Evolutionary conservation across 2,113 vertebrate species (phyloP), one percentile per base, ranked within the genome.

Genomic region (Microtus montanus): DNA sequence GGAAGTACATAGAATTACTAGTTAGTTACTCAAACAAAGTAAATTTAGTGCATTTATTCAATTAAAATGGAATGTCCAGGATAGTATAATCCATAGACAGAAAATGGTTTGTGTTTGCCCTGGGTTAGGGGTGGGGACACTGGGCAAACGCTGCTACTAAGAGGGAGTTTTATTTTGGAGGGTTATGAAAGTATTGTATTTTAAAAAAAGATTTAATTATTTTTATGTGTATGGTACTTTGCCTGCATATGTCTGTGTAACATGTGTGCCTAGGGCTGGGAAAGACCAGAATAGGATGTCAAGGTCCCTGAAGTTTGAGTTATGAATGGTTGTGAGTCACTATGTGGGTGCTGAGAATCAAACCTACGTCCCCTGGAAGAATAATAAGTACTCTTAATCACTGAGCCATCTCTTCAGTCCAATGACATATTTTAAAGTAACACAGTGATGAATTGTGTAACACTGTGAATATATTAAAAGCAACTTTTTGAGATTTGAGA

Each of bases 401-500:
- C 4, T 54, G 77, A 54, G 30, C 47, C 17, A 22, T 20, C 47
- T 79, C 77, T 52, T 79, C 47, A 78, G 77, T 19, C 49, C 44
- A 54, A 54, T n/a, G 49, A n/a, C 19, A 66, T 95, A 71, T 87
- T 85, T 41, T 91, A 74, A 91, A 83, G 66, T 84, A 87, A 73
- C 33, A 78, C 1, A 20, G 5, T 33, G 66, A 54, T 70, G 58
- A 61, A 19, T 77, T 89, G 47, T 15, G 52, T 58, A 77, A 61
- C 9, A n/a, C 58, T 41, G n/a, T 77, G n/a, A 89, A 47, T 89
- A 17, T 87, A n/a, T 33, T 82, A 87, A 86, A 80, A 79, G 4
- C 84, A 14, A 87, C 63, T 49, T 12, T 71, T 19, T 5, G n/a
- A 38, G 38, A 73, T n/a, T 52, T 90, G 71, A 83, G 83, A 92